Percentiles rank a stretch among this genome's conserved stretches.
Conservation (phyloP, 1,140 invertebrate genomes). For the Drosophila prosaltans region DNA sequence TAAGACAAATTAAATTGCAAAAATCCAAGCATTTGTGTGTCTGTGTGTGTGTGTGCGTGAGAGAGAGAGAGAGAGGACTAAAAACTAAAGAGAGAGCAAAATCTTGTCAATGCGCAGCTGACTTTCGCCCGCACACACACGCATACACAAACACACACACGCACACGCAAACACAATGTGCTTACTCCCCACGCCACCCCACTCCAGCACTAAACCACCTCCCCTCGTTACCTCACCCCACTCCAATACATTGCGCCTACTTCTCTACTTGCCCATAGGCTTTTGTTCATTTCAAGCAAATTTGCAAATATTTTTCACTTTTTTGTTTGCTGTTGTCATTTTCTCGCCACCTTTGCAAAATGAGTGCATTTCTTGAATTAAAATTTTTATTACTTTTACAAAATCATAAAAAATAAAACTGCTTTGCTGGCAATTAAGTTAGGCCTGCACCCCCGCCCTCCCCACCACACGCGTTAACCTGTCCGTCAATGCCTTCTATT, state of each 20-base stretch:
- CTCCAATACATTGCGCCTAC: not conserved
- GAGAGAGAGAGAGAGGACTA: not conserved
- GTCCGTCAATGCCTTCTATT: conserved; percentile 32
- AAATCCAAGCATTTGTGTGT: not conserved
- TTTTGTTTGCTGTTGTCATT: conserved; percentile 18
- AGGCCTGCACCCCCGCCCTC: not conserved
- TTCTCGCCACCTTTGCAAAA: conserved; percentile 6
- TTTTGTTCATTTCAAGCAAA: conserved; percentile 15
- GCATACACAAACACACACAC: conserved; percentile 9
- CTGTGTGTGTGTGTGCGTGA: not conserved
- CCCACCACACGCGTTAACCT: not conserved
- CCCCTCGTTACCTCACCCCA: not conserved
- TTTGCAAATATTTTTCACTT: conserved; percentile 14
- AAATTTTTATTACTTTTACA: not conserved
- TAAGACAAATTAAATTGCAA: conserved; percentile 66
- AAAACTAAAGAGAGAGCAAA: not conserved
- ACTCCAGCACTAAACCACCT: too few relatives aligned
- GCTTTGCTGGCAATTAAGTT: conserved; percentile 52
- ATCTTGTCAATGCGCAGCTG: conserved; percentile 1
- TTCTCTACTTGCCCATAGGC: conserved; percentile 21
- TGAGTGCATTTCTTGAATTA: conserved; percentile 26
- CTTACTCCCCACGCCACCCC: not conserved
- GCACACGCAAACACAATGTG: not conserved
- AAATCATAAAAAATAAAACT: conserved; percentile 8
- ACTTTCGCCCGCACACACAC: conserved; percentile 19